phyloP scores from a whole-genome alignment of 2,888 invertebrate genomes.

The Scotopteryx bipunctaria region DNA sequence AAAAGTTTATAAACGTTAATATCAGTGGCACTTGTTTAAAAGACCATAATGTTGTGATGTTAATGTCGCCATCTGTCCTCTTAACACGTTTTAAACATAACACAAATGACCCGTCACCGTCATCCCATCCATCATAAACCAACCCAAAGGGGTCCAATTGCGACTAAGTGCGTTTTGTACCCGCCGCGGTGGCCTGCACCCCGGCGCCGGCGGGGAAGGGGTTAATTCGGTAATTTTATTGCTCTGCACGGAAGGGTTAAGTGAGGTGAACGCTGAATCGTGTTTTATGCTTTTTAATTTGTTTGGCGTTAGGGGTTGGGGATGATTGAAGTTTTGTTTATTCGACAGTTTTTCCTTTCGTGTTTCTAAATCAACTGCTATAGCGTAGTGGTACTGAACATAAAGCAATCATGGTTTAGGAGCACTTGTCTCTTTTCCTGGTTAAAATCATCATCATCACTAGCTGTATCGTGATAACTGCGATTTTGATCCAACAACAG shows the following conservation, averaged over 20 bases:
- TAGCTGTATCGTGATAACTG: too few species aligned
- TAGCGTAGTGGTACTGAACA: too few species aligned
- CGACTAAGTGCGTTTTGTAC: slow-evolving; percentile 25
- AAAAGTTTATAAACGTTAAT: neutral
- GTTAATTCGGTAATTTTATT: slow-evolving; percentile 74
- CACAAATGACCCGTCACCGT: slow-evolving; percentile 25
- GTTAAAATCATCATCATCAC: too few species aligned
- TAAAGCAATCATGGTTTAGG: too few species aligned
- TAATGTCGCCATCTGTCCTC: slow-evolving; percentile 16
- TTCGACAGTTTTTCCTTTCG: too few species aligned
- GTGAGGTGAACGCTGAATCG: slow-evolving; percentile 63
- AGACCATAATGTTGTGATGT: slow-evolving; percentile 12
- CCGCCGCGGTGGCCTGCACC: slow-evolving; percentile 17
- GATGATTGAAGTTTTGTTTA: slow-evolving; percentile 19
- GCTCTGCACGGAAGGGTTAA: slow-evolving; percentile 66
- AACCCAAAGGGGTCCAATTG: slow-evolving; percentile 22
- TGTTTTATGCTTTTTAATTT: slow-evolving; percentile 79
- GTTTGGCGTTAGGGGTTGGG: slow-evolving; percentile 54
- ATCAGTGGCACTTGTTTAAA: slow-evolving; percentile 2
- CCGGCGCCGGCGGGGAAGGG: slow-evolving; percentile 46
- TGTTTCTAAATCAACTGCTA: too few species aligned
- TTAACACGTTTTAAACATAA: slow-evolving; percentile 11
- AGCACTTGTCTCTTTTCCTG: too few species aligned
- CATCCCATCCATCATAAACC: slow-evolving; percentile 20
- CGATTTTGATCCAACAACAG: too few species aligned